These are phyloP conservation scores for Oxycera nigricornis DNA, from an alignment of 2,888 invertebrate genomes.

Conservation along the genomic window DNA sequence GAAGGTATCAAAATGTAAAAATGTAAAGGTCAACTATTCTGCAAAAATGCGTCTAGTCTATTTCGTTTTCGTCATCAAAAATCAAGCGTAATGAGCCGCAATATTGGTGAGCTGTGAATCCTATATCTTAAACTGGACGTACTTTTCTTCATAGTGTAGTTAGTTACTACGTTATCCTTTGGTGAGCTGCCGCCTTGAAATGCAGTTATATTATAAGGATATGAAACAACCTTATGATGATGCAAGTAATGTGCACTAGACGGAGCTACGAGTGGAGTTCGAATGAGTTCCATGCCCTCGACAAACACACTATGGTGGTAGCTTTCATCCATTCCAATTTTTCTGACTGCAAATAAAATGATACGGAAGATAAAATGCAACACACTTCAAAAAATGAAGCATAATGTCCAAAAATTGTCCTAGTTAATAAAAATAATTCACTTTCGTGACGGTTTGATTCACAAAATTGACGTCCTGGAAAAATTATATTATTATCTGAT, in stretches of 20 bases:
- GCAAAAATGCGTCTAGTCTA: no score
- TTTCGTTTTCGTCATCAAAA: background rate
- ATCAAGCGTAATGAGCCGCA: no score
- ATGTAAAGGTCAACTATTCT: no score
- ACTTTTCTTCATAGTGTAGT: constrained; percentile 60
- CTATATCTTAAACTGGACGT: constrained; percentile 53
- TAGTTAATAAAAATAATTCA: background rate
- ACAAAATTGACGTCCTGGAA: no score
- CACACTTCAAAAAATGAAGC: background rate
- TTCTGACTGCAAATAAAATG: constrained; percentile 59
- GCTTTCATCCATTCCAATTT: constrained; percentile 63
- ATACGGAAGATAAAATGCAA: constrained; percentile 20
- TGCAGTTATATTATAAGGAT: constrained; percentile 62
- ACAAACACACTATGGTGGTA: constrained; percentile 62
- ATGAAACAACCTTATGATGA: constrained; percentile 56
- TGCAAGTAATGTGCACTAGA: constrained; percentile 59
- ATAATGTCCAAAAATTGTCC: background rate
- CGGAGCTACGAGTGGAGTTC: constrained; percentile 61
- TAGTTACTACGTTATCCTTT: constrained; percentile 50
- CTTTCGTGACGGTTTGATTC: background rate
- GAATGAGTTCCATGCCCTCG: constrained; percentile 62
- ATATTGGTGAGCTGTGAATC: constrained; percentile 1
- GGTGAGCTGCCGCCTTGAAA: constrained; percentile 57
- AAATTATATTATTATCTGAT: no score
- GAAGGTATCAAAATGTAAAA: no score